These are phyloP conservation scores for Corythucha ciliata DNA, from an alignment of 2,888 invertebrate genomes.

Conservation along the genomic window DNA sequence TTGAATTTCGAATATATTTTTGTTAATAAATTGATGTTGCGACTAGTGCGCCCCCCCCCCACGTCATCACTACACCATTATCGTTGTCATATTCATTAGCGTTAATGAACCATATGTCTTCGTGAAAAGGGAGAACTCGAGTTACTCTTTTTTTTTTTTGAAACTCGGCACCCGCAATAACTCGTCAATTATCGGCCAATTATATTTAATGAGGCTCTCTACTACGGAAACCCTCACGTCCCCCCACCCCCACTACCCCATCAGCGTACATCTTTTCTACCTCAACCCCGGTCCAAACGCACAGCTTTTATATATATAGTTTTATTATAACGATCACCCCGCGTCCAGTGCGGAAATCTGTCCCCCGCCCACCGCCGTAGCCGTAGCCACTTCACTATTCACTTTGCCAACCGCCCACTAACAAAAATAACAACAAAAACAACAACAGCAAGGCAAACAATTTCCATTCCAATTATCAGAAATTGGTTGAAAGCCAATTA, in stretches of 20 bases:
- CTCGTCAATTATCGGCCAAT: slow-evolving; percentile 29
- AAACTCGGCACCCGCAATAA: slow-evolving; percentile 21
- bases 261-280: neutral
- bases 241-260: neutral
- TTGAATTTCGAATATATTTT: too few species aligned
- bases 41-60: too few species aligned
- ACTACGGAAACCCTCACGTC: slow-evolving; percentile 10
- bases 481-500: too few species aligned
- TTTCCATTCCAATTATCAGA: too few species aligned
- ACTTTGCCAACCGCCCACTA: neutral
- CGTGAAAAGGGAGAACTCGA: slow-evolving; percentile 12
- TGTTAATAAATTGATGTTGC: too few species aligned
- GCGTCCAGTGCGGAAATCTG: too few species aligned
- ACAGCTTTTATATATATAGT: too few species aligned
- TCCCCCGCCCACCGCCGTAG: neutral
- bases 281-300: slow-evolving; percentile 4
- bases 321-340: neutral
- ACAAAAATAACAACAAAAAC: too few species aligned
- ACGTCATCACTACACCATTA: too few species aligned
- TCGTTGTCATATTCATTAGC: slow-evolving; percentile 26
- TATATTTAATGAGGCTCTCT: slow-evolving; percentile 28
- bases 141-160: slow-evolving; percentile 6
- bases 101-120: slow-evolving; percentile 22
- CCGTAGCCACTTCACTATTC: neutral
- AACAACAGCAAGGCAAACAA: too few species aligned